Conservation (phyloP, 2,797 vertebrate species). For the Melanotaenia trifasciata region DNA sequence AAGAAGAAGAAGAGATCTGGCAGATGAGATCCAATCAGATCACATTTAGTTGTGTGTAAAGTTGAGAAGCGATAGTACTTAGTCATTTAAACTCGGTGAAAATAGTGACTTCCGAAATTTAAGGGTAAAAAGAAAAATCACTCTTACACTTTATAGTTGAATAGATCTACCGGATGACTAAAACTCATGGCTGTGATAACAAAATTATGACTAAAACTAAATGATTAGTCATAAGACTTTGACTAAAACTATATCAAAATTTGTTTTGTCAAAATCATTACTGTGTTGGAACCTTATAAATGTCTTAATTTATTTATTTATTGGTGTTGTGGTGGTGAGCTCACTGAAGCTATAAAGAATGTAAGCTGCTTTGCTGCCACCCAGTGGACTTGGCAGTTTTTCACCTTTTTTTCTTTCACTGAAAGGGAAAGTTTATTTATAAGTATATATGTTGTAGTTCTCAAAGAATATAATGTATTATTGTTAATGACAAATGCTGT, state of each 20-base stretch:
- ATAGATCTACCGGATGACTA: no score
- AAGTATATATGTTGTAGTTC: slow-evolving; percentile 46
- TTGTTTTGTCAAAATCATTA: no score
- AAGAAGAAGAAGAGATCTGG: no score
- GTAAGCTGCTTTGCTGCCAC: slow-evolving; percentile 71
- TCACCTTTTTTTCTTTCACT: slow-evolving; percentile 14
- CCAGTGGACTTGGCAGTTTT: slow-evolving; percentile 52
- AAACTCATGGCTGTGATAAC: no score
- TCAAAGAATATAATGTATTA: slow-evolving; percentile 60
- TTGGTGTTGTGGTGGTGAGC: slow-evolving; percentile 30
- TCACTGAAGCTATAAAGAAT: slow-evolving; percentile 39
- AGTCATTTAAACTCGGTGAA: no score
- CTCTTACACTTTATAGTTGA: no score
- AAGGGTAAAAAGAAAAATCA: no score
- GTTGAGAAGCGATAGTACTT: no score
- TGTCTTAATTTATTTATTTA: slow-evolving; percentile 80
- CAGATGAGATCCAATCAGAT: no score
- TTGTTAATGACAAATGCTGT: slow-evolving; percentile 54
- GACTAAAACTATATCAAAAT: no score
- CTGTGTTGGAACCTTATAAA: slow-evolving; percentile 38
- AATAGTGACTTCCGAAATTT: no score
- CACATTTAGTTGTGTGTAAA: no score
- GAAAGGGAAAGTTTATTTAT: slow-evolving; percentile 56
- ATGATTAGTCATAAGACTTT: not conserved
- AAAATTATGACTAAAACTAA: not conserved